A percentile compares a stretch with the other conserved stretches of the same genome.
These are phyloP conservation scores for Jacana jacana DNA, from an alignment of 2,113 vertebrate genomes.

Conservation along the genomic window DNA sequence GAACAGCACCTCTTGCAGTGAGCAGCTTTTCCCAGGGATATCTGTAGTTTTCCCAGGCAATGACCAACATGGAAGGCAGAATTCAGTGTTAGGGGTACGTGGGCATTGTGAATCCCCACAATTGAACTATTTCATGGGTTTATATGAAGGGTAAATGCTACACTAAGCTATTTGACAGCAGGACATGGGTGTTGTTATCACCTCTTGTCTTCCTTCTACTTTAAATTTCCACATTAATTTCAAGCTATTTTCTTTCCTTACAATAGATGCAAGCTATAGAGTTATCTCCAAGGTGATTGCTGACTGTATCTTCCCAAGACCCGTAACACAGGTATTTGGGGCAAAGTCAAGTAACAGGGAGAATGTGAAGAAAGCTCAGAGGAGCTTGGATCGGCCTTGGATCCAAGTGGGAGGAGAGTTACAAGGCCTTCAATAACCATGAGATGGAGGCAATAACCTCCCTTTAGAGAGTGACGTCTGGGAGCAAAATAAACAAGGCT, in stretches of 20 bases:
- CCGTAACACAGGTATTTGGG: background rate
- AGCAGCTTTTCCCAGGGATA: background rate
- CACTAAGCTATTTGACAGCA: background rate
- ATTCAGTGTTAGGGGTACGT: background rate
- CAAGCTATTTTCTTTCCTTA: constrained; percentile 24
- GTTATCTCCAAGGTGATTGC: constrained; percentile 21
- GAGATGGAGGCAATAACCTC: background rate
- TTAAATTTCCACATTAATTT: constrained; percentile 47
- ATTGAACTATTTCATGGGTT: background rate
- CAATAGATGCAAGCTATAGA: background rate
- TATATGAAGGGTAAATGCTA: background rate
- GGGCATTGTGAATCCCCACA: background rate
- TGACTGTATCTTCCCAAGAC: background rate
- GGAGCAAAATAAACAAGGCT: background rate
- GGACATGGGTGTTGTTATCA: constrained; percentile 5
- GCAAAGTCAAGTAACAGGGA: background rate
- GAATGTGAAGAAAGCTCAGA: background rate
- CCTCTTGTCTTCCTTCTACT: background rate
- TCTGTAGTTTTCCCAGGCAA: background rate
- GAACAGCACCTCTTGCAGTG: background rate
- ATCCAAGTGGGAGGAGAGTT: background rate
- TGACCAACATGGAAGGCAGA: background rate
- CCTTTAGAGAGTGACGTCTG: background rate
- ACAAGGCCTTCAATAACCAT: background rate
- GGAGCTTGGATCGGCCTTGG: accelerated